Evolutionary conservation across 2,888 invertebrate species (phyloP).

Genomic region (Andrena haemorrhoa): DNA sequence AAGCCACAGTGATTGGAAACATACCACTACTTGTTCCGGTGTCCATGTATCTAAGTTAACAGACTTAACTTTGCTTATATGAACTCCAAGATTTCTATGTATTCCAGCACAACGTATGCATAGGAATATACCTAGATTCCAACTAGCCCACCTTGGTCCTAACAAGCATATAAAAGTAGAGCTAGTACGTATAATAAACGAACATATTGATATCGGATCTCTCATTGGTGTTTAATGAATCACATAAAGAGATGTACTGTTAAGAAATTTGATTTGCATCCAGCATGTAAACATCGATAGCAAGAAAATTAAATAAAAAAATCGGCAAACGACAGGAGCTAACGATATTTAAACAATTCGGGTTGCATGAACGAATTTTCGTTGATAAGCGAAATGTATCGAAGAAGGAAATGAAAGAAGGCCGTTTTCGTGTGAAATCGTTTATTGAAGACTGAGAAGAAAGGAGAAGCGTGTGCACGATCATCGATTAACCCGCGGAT

Average conservation of each 20-base stretch:
- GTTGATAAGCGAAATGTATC: background rate
- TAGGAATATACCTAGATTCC: conserved; percentile 99
- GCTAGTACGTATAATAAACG: background rate
- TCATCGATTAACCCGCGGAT: background rate
- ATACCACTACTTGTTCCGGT: conserved; percentile 96
- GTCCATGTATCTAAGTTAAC: conserved; percentile 99
- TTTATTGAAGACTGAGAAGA: conserved; percentile 13
- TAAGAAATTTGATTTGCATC: conserved; percentile 6
- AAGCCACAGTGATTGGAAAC: conserved; percentile 72
- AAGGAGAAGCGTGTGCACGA: background rate
- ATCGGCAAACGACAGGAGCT: background rate
- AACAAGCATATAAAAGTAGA: conserved; percentile 51
- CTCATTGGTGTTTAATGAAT: background rate
- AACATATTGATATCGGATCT: background rate
- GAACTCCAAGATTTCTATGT: conserved; percentile 98
- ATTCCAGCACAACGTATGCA: conserved; percentile 99
- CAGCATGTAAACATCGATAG: background rate
- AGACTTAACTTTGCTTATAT: conserved; percentile 99
- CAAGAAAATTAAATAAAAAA: background rate
- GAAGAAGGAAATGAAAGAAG: conserved; percentile 12
- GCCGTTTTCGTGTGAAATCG: background rate
- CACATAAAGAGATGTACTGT: background rate
- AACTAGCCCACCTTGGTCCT: conserved; percentile 99
- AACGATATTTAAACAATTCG: background rate
- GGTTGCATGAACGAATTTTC: background rate